phyloP scores from a whole-genome alignment of 2,797 vertebrate genomes.

The Telmatherina bonti region DNA sequence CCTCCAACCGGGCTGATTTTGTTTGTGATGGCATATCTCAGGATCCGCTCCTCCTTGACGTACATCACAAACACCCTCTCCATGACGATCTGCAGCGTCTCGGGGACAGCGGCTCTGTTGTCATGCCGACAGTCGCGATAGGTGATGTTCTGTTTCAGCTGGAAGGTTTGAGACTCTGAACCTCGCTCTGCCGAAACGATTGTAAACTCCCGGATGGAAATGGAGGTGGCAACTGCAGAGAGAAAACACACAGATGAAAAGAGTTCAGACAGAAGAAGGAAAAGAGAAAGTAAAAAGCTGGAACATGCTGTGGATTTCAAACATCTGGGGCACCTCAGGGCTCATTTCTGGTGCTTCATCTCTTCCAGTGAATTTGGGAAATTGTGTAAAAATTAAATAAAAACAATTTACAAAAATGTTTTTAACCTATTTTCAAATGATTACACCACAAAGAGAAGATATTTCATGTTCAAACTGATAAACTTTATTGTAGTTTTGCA shows the following conservation, averaged over 20 bases:
- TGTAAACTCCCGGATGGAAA: slow-evolving; percentile 84
- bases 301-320: too few relatives aligned
- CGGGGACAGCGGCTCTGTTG: slow-evolving; percentile 31
- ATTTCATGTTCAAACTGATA: too few relatives aligned
- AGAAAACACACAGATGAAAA: background rate
- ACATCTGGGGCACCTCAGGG: too few relatives aligned
- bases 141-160: slow-evolving; percentile 90
- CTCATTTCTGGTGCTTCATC: too few relatives aligned
- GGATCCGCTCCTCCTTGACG: slow-evolving; percentile 86
- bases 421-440: too few relatives aligned
- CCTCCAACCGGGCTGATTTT: slow-evolving; percentile 86
- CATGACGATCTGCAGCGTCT: slow-evolving; percentile 85
- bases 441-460: too few relatives aligned
- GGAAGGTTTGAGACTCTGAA: slow-evolving; percentile 87
- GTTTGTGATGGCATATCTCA: slow-evolving; percentile 92
- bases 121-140: slow-evolving; percentile 84
- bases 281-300: too few relatives aligned
- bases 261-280: background rate
- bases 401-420: too few relatives aligned
- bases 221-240: slow-evolving; percentile 85
- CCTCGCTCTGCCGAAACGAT: slow-evolving; percentile 77
- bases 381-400: too few relatives aligned
- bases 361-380: too few relatives aligned
- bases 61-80: slow-evolving; percentile 90
- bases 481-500: too few relatives aligned